Evolutionary conservation across 2,113 vertebrate genomes (phyloP).

Genomic region (mouse (Mus musculus)): DNA sequence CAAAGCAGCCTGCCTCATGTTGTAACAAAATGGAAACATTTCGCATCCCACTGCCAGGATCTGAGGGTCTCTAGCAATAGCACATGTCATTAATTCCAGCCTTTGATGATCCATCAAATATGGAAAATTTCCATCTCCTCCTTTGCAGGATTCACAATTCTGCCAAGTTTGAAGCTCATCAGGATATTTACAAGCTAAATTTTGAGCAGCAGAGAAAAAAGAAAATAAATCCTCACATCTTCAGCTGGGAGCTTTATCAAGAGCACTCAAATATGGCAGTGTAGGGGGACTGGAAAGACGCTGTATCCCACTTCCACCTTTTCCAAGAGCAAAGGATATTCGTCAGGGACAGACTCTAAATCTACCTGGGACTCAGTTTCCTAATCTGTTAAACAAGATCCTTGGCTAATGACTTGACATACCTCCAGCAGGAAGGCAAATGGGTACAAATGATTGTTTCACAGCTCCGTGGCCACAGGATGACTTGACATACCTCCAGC

Average conservation of each 20-base stretch:
- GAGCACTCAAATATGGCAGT: conserved; percentile 59
- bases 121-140: conserved; percentile 81
- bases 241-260: conserved; percentile 79
- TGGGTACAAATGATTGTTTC: not conserved
- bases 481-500: not conserved
- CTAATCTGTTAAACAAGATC: conserved; percentile 46
- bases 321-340: conserved; percentile 14
- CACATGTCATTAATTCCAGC: conserved; percentile 80
- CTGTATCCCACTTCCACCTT: not conserved
- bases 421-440: conserved; percentile 19
- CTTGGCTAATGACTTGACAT: too few species aligned
- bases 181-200: conserved; percentile 78
- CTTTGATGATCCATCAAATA: conserved; percentile 77
- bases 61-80: conserved; percentile 74
- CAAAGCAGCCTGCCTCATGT: conserved; percentile 51
- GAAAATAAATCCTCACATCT: conserved; percentile 77
- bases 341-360: not conserved
- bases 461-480: not conserved
- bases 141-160: conserved; percentile 77
- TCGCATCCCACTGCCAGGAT: conserved; percentile 74
- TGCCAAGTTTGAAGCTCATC: conserved; percentile 85
- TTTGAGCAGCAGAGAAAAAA: conserved; percentile 80
- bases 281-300: not conserved
- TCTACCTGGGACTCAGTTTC: conserved; percentile 59
- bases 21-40: conserved; percentile 75